These are phyloP conservation scores for Caenorhabditis sp. DNA, from an alignment of 2,888 invertebrate genomes.

Conservation along the genomic window DNA sequence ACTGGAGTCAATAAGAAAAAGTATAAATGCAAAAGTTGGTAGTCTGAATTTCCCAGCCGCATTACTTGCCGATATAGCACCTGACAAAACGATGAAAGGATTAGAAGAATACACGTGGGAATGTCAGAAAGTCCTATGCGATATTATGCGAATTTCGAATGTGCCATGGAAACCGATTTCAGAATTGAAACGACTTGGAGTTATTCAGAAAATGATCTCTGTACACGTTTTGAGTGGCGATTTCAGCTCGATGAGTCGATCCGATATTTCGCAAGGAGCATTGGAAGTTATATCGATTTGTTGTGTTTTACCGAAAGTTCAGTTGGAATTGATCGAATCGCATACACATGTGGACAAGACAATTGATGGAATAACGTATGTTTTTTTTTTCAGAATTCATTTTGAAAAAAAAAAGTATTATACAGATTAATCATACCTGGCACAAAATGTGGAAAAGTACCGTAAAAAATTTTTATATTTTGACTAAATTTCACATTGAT, in stretches of 20 bases:
- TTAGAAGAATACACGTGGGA: slow-evolving; percentile 85
- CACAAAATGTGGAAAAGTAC: too few species aligned
- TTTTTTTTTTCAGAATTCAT: slow-evolving; percentile 73
- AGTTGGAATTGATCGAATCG: slow-evolving; percentile 22
- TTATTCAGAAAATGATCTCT: slow-evolving; percentile 80
- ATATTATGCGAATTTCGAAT: slow-evolving; percentile 72
- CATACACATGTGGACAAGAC: neutral
- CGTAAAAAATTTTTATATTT: too few species aligned
- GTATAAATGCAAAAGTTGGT: neutral
- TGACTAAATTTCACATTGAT: too few species aligned
- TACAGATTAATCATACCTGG: too few species aligned
- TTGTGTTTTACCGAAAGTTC: slow-evolving; percentile 19
- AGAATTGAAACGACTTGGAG: slow-evolving; percentile 84
- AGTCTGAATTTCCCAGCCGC: slow-evolving; percentile 18
- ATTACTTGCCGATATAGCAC: slow-evolving; percentile 15
- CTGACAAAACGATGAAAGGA: slow-evolving; percentile 73
- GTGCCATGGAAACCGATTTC: slow-evolving; percentile 85
- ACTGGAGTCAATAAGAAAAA: slow-evolving; percentile 75
- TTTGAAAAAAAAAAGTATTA: too few species aligned
- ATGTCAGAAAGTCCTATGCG: slow-evolving; percentile 83
- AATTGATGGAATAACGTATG: slow-evolving; percentile 4
- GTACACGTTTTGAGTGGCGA: slow-evolving; percentile 75
- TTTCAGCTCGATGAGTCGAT: slow-evolving; percentile 16
- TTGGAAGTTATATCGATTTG: slow-evolving; percentile 86
- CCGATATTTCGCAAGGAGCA: slow-evolving; percentile 73